Base-by-base conservation (phyloP, 2,797 vertebrate species). In the Mormyrus proboscirostris region DNA sequence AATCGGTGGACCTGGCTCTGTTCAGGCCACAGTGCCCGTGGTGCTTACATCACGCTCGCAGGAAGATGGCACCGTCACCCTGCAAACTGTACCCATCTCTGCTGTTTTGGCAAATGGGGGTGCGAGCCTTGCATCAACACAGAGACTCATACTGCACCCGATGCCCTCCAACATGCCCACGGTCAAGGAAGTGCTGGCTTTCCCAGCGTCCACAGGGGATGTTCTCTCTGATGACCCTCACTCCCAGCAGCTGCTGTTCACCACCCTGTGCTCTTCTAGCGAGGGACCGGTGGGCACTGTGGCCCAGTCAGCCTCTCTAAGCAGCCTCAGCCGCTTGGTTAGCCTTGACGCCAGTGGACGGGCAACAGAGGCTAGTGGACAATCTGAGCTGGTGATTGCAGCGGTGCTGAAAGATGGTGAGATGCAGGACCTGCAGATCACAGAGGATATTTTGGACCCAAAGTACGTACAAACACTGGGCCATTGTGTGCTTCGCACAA, bases 341-440 rank as follows among this genome's bases (percentile, higher is more conserved):
- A 93, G 95, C 89, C 94, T 96, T 88, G 96, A 95, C 91, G 94
- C 94, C 90, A 92, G 91, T 12, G 95, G 93, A 76, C 96, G 97
- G 93, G 19, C n/a, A 9, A n/a, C 38, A 47, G 79, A 5, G 38
- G 41, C 79, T 10, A 12, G 44, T 22, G 44, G 79, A 25, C 95
- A 97, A 90, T 95, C 96, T 0, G 96, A 97, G 92, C 96, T 96
- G 2, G 96, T 97, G 88, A 97, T 98, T 25, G 97, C 97, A 91
- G 96, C 97, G 0, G 95, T 97, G 92, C 96, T 97, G 53, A 97
- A 97, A 92, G 95, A 97, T 89, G 93, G 94, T 0, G 93, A 96
- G 90, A 59, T 96, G 69, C 92, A 95, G 0, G 94, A 93, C 91
- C 93, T 97, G 88, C 95, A 96, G 88, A 93, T 96, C 86, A 97